phyloP scores from a whole-genome alignment of 2,888 invertebrate species.

The Myopa testacea region DNA sequence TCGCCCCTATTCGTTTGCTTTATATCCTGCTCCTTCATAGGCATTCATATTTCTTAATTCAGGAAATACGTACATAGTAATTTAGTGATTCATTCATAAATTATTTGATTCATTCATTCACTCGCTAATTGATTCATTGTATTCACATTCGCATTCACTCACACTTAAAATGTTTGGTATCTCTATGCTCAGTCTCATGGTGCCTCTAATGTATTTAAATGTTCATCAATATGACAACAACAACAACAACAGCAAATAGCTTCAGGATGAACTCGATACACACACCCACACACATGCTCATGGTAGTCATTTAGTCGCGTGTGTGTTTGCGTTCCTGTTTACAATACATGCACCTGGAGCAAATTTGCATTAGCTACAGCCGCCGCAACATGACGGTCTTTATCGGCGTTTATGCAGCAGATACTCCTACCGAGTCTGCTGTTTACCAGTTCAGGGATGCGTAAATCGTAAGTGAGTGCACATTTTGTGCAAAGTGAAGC shows the following conservation, averaged over 20 bases:
- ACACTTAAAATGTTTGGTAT: too few relatives aligned
- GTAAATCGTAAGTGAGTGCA: not conserved
- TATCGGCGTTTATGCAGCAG: not conserved
- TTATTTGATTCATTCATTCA: too few relatives aligned
- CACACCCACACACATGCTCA: too few relatives aligned
- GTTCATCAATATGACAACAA: not conserved
- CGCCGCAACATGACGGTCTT: not conserved
- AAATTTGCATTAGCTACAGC: not conserved
- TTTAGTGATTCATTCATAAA: too few relatives aligned
- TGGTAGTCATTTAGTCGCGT: too few relatives aligned
- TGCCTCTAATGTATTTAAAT: not conserved
- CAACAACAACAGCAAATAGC: not conserved
- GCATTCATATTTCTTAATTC: too few relatives aligned
- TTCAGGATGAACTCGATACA: constrained; percentile 2
- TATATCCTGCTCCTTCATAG: too few relatives aligned
- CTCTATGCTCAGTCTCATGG: too few relatives aligned
- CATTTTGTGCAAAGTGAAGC: constrained; percentile 1
- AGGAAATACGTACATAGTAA: too few relatives aligned
- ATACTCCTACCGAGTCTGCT: not conserved
- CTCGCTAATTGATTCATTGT: too few relatives aligned
- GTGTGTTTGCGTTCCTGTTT: not conserved
- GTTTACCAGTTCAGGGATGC: constrained; percentile 9
- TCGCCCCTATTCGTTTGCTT: too few relatives aligned
- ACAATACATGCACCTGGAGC: not conserved
- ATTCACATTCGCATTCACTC: too few relatives aligned